These are phyloP conservation scores for Probaryconus sp. DNA, from an alignment of 1,140 invertebrate species.

Conservation along the genomic window DNA sequence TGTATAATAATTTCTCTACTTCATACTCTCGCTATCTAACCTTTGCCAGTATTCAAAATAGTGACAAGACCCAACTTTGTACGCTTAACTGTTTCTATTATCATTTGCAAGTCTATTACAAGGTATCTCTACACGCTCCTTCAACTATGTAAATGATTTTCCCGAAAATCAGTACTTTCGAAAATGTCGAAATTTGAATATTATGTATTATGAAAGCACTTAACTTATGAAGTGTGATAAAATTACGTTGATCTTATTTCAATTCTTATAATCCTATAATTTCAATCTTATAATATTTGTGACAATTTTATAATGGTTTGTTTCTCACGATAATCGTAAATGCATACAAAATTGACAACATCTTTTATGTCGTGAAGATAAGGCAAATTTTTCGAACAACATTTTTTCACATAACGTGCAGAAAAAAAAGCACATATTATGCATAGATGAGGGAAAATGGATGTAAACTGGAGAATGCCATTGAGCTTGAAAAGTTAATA, in stretches of 20 bases:
- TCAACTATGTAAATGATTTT: slow-evolving; percentile 30
- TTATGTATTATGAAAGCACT: too few species aligned
- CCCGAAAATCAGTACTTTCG: slow-evolving; percentile 2
- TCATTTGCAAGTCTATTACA: slow-evolving; percentile 53
- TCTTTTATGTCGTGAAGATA: too few species aligned
- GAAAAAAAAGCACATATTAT: neutral
- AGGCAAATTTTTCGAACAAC: neutral
- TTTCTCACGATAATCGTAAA: too few species aligned
- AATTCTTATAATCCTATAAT: too few species aligned
- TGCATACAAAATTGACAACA: too few species aligned
- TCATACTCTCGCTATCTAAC: slow-evolving; percentile 24
- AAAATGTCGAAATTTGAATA: neutral
- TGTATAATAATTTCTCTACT: too few species aligned
- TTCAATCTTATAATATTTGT: too few species aligned
- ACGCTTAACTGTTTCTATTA: slow-evolving; percentile 39
- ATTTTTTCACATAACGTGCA: slow-evolving; percentile 9
- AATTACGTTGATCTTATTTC: too few species aligned
- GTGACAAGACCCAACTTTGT: slow-evolving; percentile 36
- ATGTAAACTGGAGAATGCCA: slow-evolving; percentile 10
- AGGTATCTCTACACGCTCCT: slow-evolving; percentile 26
- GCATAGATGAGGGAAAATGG: slow-evolving; percentile 8
- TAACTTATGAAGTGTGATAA: too few species aligned
- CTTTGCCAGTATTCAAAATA: slow-evolving; percentile 41
- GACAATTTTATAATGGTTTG: too few species aligned
- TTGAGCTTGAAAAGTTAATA: slow-evolving; percentile 26